Evolutionary conservation across 1,140 invertebrate species (phyloP), one percentile per base, ranked within the genome.

Genomic region (Trichoplusia ni): DNA sequence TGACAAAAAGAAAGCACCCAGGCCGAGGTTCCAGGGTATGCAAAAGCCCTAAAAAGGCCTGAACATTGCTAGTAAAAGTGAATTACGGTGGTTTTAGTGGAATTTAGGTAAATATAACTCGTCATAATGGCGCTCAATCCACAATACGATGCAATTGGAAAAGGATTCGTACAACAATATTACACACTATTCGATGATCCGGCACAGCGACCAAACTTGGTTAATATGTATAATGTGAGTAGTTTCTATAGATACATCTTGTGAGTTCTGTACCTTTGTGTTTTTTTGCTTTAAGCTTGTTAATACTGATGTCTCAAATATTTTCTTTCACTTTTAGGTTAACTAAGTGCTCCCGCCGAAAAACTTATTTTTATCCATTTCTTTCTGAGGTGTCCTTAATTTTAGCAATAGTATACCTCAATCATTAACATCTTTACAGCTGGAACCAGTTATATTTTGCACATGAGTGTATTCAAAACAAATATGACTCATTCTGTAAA

Each of bases 221-320:
- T 94, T 51, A 96, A 95, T 89, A 95, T 98, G 92, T 98, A 98
- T 89, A 97, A 97, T 92, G 97, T 98, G 92, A 96, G 96, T 95
- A 75, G 65, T 75, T 69, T 21, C 18, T 25, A 5, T 44, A 18
- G 2, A 7, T 42, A 11, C 0, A 9, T 8, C 11, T 14, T 31
- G 16, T 40, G 16, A 14, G 21, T 25, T 23, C 21, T 37, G 2
- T 19, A 8, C 7, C 11, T 7, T 9, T 29, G n/a, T 4, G 25
- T 21, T 4, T 13, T 16, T 8, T 38, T 16, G 13, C 11, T 2
- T 11, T 4, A 11, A 16, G n/a, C 2, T 0, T n/a, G 7, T 16
- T 31, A 31, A 2, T 40, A 38, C 14, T 27, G 2, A 19, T 13
- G 11, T n/a, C 14, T 2, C 7, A 27, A 9, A 44, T 7, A 5